phyloP scores from a whole-genome alignment of 2,888 invertebrate genomes.

The Drosophila vallismaia region DNA sequence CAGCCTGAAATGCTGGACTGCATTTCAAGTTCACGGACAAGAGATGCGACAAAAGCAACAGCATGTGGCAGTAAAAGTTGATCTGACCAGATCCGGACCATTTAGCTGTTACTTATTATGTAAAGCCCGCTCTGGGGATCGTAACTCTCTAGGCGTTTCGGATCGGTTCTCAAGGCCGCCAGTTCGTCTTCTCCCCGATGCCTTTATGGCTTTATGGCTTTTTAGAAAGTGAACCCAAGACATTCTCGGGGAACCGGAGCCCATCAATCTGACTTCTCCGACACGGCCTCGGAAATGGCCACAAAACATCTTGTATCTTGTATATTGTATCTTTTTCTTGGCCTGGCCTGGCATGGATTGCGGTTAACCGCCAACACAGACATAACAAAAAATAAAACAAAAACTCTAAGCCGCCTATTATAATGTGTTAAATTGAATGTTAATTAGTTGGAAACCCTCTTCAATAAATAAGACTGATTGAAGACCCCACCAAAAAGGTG shows the following conservation, averaged over 20 bases:
- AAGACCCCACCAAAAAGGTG: conserved; percentile 42
- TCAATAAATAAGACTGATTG: conserved; percentile 24
- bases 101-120: conserved; percentile 54
- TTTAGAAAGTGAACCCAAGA: conserved; percentile 60
- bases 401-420: conserved; percentile 14
- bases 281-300: conserved; percentile 23
- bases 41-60: conserved; percentile 2
- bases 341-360: conserved; percentile 6
- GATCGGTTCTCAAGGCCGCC: conserved; percentile 59
- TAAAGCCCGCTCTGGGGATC: conserved; percentile 52
- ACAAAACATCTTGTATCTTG: not conserved
- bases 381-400: conserved; percentile 14
- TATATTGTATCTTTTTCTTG: not conserved
- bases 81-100: conserved; percentile 34
- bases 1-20: not conserved
- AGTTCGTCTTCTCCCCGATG: conserved; percentile 21
- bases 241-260: conserved; percentile 14
- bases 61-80: conserved; percentile 59
- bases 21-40: conserved; percentile 66
- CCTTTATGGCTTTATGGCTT: conserved; percentile 27
- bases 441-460: conserved; percentile 36
- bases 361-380: conserved; percentile 18
- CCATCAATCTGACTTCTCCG: conserved; percentile 23
- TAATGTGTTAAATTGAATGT: conserved; percentile 51
- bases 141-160: conserved; percentile 45